Evolutionary conservation across 2,888 invertebrate species (phyloP), one percentile per base, ranked within the genome.

Genomic region (Lycaena phlaeas): DNA sequence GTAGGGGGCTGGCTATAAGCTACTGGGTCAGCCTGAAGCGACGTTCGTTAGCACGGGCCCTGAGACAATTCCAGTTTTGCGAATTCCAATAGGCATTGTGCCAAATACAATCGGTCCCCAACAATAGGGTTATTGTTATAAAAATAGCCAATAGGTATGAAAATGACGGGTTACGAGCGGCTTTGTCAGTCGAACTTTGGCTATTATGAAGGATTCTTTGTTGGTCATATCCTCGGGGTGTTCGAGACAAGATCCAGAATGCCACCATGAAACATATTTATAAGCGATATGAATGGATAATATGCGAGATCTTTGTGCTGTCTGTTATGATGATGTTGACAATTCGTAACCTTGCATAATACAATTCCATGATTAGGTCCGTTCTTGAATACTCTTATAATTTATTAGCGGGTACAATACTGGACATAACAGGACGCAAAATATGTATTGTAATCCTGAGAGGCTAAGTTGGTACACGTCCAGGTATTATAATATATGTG

Each of bases 281-380:
- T 79, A 79, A 76, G 74, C 71, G 76, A 81, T 81, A 74, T 79
- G 79, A 81, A 79, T 77, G 78, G 76, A 73, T 81, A 78, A 77
- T 81, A 70, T 68, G 68, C 61, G 63, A 59, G 55, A 54, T 56
- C 53, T 65, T 76, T 73, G 67, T 69, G 51, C 48, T 52, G 42
- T 34, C 15, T 30, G 34, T 34, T 34, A 34, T 34, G 40, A 43
- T 45, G 43, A 44, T 43, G 44, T 22, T 27, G 45, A 43, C 42
- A 45, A 40, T 43, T 47, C 42, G 42, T 40, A 45, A 49, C 51
- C 50, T 50, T 50, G 48, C 15, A 36, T 49, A 44, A 52, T 41
- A 51, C 50, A 52, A 52, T 49, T 17, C 26, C 12, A 25, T 15
- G 31, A 17, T 31, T 22, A 31, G 11, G 9, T 25, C 11, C 11